Evolutionary conservation across 2,113 vertebrate species (phyloP).

Genomic region (Cervus canadensis): DNA sequence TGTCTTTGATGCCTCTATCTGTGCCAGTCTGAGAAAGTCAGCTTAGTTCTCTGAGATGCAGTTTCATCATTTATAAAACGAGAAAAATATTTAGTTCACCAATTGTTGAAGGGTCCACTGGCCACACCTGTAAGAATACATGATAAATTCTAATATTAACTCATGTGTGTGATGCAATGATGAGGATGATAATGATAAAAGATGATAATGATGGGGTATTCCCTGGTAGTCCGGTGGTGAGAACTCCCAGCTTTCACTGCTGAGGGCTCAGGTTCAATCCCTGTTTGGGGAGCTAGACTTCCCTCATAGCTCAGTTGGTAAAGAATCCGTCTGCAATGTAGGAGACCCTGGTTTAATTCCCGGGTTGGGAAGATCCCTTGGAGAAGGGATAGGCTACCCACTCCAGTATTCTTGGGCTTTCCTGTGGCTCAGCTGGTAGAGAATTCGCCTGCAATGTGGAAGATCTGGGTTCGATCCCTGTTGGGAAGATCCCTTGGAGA

Average conservation of each 20-base stretch:
- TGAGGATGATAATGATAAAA: background rate
- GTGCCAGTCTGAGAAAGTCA: background rate
- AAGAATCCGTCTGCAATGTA: background rate
- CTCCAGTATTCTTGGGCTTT: background rate
- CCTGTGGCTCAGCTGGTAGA: background rate
- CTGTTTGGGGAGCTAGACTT: background rate
- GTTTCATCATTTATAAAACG: background rate
- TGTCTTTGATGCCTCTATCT: background rate
- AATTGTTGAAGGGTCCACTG: background rate
- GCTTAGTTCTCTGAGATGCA: background rate
- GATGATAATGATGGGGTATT: background rate
- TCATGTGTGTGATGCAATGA: background rate
- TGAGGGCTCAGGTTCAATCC: background rate
- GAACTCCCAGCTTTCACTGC: background rate
- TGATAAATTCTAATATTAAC: background rate
- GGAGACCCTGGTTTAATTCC: background rate
- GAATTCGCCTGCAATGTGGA: background rate
- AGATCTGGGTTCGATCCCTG: background rate
- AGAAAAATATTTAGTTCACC: background rate
- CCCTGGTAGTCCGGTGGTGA: background rate
- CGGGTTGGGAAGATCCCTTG: rapidly evolving
- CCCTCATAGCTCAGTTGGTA: background rate
- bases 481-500: background rate
- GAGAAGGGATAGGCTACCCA: background rate
- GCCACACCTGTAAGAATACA: background rate